Evolutionary conservation across 2,888 invertebrate genomes (phyloP).

Genomic region (Pomacea canaliculata): DNA sequence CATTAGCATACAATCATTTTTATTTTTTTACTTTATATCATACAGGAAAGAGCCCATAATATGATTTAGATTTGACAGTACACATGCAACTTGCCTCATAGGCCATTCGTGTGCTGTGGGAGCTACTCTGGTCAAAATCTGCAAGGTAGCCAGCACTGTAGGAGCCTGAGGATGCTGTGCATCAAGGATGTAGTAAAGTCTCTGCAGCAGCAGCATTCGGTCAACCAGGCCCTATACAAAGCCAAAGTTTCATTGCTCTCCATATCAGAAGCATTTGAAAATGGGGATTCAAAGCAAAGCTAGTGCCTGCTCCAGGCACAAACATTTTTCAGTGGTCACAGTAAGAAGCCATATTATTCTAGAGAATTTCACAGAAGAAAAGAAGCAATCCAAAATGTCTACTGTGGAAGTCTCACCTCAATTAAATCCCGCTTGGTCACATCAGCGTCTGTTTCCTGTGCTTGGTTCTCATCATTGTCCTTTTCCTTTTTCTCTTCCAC

Average conservation of each 20-base stretch:
- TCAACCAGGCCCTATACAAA: constrained; percentile 62
- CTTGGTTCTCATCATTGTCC: constrained; percentile 72
- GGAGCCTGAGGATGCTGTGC: constrained; percentile 79
- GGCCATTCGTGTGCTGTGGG: constrained; percentile 80
- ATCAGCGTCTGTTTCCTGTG: constrained; percentile 84
- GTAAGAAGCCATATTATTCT: background rate
- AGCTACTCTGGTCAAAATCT: constrained; percentile 83
- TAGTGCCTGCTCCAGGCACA: too few relatives aligned
- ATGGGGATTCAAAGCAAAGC: too few relatives aligned
- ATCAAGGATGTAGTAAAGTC: constrained; percentile 83
- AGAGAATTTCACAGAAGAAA: background rate
- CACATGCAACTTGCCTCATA: constrained; percentile 59
- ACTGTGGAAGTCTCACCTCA: constrained; percentile 44
- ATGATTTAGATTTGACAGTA: constrained; percentile 64
- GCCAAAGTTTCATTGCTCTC: too few relatives aligned
- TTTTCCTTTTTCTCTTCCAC: constrained; percentile 29
- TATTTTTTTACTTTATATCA: too few relatives aligned
- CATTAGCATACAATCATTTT: too few relatives aligned
- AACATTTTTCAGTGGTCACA: too few relatives aligned
- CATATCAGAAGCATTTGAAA: too few relatives aligned
- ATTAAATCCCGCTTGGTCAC: constrained; percentile 86
- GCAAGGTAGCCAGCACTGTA: constrained; percentile 81
- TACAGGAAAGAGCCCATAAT: background rate
- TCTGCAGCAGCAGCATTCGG: constrained; percentile 77
- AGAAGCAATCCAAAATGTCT: background rate